Percentiles rank a stretch among this genome's conserved stretches.
Conservation (phyloP, 2,888 invertebrate genomes). For the Tolmerus cingulatus region DNA sequence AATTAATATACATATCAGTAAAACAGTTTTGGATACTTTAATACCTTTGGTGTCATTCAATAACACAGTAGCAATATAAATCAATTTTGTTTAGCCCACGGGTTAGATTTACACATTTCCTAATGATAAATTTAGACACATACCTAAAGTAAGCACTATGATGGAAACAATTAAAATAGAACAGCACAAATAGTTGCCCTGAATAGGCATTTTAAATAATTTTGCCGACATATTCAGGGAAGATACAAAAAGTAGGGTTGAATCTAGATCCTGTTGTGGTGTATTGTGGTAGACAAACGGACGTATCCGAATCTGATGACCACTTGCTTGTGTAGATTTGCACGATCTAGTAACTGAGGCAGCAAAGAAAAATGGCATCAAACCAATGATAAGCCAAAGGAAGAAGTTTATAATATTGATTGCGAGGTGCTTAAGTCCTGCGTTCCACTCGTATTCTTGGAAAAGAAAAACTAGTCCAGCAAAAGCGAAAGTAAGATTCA, state of each 20-base stretch:
- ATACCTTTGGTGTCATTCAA: background rate
- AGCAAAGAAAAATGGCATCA: slow-evolving; percentile 68
- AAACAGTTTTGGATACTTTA: background rate
- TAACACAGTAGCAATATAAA: background rate
- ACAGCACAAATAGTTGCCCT: slow-evolving; percentile 73
- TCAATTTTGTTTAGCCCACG: background rate
- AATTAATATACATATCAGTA: background rate
- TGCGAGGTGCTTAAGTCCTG: slow-evolving; percentile 68
- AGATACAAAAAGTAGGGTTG: slow-evolving; percentile 78
- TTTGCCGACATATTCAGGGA: slow-evolving; percentile 78
- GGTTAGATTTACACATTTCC: slow-evolving; percentile 40
- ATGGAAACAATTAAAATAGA: slow-evolving; percentile 69
- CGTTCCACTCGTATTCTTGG: slow-evolving; percentile 68
- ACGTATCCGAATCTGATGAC: slow-evolving; percentile 79
- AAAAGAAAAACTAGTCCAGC: slow-evolving; percentile 77
- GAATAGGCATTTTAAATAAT: slow-evolving; percentile 77
- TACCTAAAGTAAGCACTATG: slow-evolving; percentile 73
- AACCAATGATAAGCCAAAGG: slow-evolving; percentile 58
- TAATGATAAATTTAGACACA: slow-evolving; percentile 65
- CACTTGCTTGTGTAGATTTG: slow-evolving; percentile 74
- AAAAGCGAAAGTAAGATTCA: slow-evolving; percentile 76
- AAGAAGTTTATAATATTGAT: slow-evolving; percentile 72
- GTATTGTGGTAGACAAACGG: slow-evolving; percentile 84
- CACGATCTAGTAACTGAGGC: slow-evolving; percentile 78
- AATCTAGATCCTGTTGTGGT: slow-evolving; percentile 76